Evolutionary conservation across 2,113 vertebrate genomes (phyloP), one percentile per base, ranked within the genome.

Genomic region (Alouatta palliata): DNA sequence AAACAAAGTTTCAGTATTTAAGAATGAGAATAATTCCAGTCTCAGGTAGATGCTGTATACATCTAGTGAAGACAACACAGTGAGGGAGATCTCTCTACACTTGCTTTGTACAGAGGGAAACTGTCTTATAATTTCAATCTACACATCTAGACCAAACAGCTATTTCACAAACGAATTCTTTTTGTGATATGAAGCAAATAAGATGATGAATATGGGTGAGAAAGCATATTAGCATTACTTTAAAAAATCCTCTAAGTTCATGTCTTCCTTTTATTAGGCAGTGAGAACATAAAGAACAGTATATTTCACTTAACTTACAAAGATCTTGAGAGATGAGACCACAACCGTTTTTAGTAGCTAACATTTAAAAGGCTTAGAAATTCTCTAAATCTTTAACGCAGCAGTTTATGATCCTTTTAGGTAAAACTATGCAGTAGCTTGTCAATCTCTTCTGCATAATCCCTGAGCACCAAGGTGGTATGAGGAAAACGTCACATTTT

Each of bases 301-400:
- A 56, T 5, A 20, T 85, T 80, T 92, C n/a, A 91, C 19, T 94
- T 52, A 52, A 91, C 37, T 80, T 89, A 54, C 47, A 87, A 96
- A 94, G 10, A 64, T 70, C 16, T 52, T 83, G 23, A 80, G 52
- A 83, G 43, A 56, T 80, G 9, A 77, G 17, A 90, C n/a, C 9
- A 87, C 7, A 58, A 84, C 3, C 23, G 81, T 90, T 56, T 40
- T 87, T 58, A 66, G 37, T 30, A 70, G 43, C 17, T 66, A 43
- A 27, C 70, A 9, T 92, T 91, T 90, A 84, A 96, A 96, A 85
- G 0, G 54, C 27, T 92, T 83, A 87, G 52, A 10, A 87, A 76
- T 66, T 75, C 21, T 47, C 61, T 56, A 76, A 95, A 83, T 91
- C 6, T 73, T 70, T 75, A 61, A 25, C 58, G 3, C 0, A 47